Evolutionary conservation across 2,797 vertebrate genomes (phyloP), one percentile per base, ranked within the genome.

Genomic region (Sternotherus odoratus): DNA sequence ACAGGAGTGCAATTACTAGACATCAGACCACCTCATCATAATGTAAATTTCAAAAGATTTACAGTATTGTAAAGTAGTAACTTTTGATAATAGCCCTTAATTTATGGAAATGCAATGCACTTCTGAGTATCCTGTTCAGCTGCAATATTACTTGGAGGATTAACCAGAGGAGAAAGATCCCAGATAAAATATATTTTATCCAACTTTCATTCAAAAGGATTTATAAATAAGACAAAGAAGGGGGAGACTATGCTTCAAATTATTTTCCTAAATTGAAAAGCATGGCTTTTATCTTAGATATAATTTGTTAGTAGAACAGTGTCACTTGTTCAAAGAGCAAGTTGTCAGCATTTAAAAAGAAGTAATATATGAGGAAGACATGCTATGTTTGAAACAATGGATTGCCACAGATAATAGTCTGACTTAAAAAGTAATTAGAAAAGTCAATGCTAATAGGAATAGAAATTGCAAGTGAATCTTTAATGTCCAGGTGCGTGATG

Each of bases 341-440:
- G 33, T 3, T 91, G 51, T 89, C 54, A 93, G 43, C 53, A 16
- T 95, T 91, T 90, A 39, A 50, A 57, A 79, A 75, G 89, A 86
- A 89, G 21, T 74, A 86, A 21, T 54, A n/a, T 81, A 79, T 79
- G 72, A 90, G 77, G 33, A 89, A 93, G 91, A 8, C 17, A 36
- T 78, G 2, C 6, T 13, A 51, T 12, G 4, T 89, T 88, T 36
- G 78, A 93, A 95, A 66, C 17, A 82, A 28, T 36, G 30, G 2
- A 21, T 16, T 12, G 54, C 23, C 63, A 51, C 4, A 39, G 30
- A 69, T 8, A 90, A 19, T 39, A 81, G 75, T 81, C 66, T 77
- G 36, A 87, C 88, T 94, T 33, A 80, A 87, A 84, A 81, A 90
- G 46, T n/a, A 23, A 83, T 88, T 92, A 36, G 66, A 89, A 95